phyloP scores from a whole-genome alignment of 2,113 vertebrate species.

The Panthera uncia region DNA sequence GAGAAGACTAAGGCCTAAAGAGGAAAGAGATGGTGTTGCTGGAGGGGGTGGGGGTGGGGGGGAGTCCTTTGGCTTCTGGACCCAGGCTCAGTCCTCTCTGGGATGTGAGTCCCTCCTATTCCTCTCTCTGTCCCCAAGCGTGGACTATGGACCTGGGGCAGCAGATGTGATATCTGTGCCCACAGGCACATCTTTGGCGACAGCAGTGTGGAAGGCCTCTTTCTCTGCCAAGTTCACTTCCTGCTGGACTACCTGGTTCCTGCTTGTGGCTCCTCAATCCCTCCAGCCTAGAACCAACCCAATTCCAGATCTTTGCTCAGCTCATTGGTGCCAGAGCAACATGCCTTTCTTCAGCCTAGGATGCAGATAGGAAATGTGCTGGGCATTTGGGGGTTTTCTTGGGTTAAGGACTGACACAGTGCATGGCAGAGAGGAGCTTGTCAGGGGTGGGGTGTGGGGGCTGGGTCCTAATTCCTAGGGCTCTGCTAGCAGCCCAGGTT shows the following conservation, averaged over 20 bases:
- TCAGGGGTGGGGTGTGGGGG: neutral
- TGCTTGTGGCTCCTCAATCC: neutral
- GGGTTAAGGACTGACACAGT: neutral
- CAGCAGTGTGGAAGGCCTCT: neutral
- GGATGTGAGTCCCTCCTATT: neutral
- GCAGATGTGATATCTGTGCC: neutral
- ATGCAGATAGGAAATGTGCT: neutral
- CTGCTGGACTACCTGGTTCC: neutral
- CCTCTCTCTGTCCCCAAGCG: neutral
- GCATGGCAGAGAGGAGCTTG: neutral
- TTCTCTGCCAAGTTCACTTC: neutral
- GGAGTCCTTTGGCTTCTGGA: neutral
- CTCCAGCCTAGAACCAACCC: neutral
- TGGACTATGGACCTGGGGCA: neutral
- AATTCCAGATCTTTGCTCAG: neutral
- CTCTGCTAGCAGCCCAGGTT: neutral
- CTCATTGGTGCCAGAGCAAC: neutral
- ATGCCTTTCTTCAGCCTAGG: neutral
- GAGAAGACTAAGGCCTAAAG: neutral
- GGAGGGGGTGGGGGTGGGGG: neutral
- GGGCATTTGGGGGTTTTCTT: neutral
- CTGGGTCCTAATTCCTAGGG: neutral
- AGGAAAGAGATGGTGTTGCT: neutral
- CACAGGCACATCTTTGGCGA: neutral
- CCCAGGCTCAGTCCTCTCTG: neutral